A percentile compares a stretch with the other conserved stretches of the same genome.
phyloP scores from a whole-genome alignment of 92 coral and sea anemone genomes.

The Parazoanthus atlanticus region DNA sequence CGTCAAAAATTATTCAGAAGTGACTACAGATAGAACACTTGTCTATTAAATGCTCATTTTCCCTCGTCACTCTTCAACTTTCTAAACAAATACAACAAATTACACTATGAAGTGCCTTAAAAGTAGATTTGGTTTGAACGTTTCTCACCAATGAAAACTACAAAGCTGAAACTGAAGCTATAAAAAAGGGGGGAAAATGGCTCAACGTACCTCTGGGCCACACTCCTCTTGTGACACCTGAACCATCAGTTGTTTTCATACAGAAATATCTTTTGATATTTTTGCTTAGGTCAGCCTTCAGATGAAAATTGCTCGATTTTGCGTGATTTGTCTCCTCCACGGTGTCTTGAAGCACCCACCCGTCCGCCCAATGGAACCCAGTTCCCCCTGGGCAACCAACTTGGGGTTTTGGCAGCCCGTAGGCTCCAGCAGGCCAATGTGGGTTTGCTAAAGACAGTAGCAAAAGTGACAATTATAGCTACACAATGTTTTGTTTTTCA shows the following conservation, averaged over 20 bases:
- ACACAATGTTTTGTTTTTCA: no score
- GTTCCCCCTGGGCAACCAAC: slow-evolving; percentile 75
- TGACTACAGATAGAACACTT: no score
- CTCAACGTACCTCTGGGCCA: slow-evolving; percentile 64
- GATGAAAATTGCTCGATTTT: slow-evolving; percentile 54
- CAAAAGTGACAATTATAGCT: not conserved
- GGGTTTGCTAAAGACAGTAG: slow-evolving; percentile 12
- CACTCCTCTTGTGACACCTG: not conserved
- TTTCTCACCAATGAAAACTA: no score
- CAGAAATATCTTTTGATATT: slow-evolving; percentile 75
- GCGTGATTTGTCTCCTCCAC: slow-evolving; percentile 47
- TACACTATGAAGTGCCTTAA: not conserved
- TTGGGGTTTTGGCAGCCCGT: slow-evolving; percentile 72
- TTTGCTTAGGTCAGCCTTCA: slow-evolving; percentile 23
- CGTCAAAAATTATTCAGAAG: no score
- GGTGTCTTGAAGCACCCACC: slow-evolving; percentile 73
- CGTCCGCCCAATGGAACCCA: slow-evolving; percentile 61
- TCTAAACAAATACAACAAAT: not conserved
- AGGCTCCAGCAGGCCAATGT: slow-evolving; percentile 75
- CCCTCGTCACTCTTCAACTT: no score
- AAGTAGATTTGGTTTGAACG: no score
- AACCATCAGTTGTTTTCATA: slow-evolving; percentile 48
- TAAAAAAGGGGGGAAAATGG: not conserved
- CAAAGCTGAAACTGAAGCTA: no score
- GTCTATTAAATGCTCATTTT: no score